These are phyloP conservation scores for Eremophila alpestris DNA, from an alignment of 2,797 vertebrate species.

Conservation along the genomic window DNA sequence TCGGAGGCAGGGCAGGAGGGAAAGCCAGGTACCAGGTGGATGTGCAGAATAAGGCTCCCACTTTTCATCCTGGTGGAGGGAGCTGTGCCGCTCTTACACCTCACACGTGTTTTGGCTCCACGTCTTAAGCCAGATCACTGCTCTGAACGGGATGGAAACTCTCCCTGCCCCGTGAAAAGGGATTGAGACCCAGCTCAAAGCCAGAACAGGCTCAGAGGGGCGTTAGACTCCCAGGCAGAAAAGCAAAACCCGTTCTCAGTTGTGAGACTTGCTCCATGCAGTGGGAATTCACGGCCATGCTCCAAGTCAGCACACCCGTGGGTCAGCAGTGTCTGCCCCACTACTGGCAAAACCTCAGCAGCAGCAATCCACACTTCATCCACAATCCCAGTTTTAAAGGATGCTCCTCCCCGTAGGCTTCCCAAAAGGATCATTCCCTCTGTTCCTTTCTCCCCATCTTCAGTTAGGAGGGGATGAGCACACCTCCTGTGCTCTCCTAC, in stretches of 20 bases:
- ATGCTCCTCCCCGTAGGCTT: background rate
- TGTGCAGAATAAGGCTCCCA: background rate
- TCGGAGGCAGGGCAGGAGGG: accelerated
- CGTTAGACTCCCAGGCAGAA: accelerated
- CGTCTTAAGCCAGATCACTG: background rate
- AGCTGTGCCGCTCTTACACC: accelerated
- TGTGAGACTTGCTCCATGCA: background rate
- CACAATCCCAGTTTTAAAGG: background rate
- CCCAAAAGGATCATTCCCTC: background rate
- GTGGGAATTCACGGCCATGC: accelerated
- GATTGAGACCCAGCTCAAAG: background rate
- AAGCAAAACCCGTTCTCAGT: background rate
- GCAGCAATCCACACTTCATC: background rate
- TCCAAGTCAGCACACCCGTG: accelerated
- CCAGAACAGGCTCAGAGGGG: background rate
- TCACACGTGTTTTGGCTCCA: accelerated
- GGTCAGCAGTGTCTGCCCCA: background rate
- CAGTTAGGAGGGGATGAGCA: background rate
- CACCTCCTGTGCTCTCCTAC: background rate
- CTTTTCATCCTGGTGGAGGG: background rate
- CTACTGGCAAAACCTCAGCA: background rate
- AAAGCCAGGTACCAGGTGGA: background rate
- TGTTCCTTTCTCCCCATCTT: background rate
- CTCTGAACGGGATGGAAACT: background rate
- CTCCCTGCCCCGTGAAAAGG: background rate